Conservation (phyloP, 2,113 vertebrate genomes). For the Monarcha castaneiventris region DNA sequence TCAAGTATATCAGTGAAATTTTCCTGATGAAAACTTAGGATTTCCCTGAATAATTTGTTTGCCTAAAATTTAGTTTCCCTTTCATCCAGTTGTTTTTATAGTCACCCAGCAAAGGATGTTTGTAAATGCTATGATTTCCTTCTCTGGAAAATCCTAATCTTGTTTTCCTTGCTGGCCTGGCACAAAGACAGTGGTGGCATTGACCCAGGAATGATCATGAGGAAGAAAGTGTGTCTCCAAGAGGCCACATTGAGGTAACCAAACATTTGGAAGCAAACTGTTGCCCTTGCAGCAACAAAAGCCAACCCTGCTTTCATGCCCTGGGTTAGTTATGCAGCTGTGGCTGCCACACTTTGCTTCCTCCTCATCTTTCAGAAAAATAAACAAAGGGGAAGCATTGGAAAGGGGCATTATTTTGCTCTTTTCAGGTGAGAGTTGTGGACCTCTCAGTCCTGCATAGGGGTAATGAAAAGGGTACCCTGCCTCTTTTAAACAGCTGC, state of each 20-base stretch:
- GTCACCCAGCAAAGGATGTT: not conserved
- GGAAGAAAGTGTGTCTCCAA: not conserved
- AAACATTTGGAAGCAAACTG: not conserved
- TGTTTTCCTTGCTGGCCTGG: not conserved
- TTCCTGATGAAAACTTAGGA: not conserved
- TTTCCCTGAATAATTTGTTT: not conserved
- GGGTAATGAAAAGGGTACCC: not conserved
- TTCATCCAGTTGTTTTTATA: not conserved
- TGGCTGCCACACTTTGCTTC: not conserved
- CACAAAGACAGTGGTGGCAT: not conserved
- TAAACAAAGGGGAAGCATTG: not conserved
- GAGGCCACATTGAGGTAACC: not conserved
- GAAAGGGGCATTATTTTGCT: not conserved
- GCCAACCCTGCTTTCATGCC: not conserved
- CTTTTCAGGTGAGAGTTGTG: not conserved
- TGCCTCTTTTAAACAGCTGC: not conserved
- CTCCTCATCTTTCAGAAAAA: not conserved
- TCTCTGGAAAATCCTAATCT: not conserved
- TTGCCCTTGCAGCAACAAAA: not conserved
- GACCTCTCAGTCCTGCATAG: not conserved
- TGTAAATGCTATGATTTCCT: not conserved
- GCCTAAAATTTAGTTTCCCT: not conserved
- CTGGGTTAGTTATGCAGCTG: rapidly evolving
- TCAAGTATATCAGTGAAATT: not conserved
- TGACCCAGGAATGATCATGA: not conserved